These are phyloP conservation scores for Enteromius radiatus DNA, from an alignment of 2,797 vertebrate species.

Conservation along the genomic window DNA sequence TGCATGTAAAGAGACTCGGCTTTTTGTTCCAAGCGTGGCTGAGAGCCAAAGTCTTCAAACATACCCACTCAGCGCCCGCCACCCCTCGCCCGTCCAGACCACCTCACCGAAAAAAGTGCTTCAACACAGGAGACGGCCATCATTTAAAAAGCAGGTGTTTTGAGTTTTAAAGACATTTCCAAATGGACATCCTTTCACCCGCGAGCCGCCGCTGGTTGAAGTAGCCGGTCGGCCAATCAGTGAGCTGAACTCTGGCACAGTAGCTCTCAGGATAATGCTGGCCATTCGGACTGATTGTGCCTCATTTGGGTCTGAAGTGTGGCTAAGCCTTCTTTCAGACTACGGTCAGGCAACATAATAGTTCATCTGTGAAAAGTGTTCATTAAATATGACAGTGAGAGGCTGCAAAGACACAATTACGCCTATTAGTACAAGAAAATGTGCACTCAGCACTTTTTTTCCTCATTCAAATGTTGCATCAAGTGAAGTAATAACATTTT, in stretches of 20 bases:
- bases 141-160: conserved; percentile 85
- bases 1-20: conserved; percentile 84
- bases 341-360: conserved; percentile 56
- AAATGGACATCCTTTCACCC: conserved; percentile 80
- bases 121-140: conserved; percentile 70
- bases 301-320: conserved; percentile 59
- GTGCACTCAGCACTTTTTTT: background rate
- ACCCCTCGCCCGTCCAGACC: conserved; percentile 55
- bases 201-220: conserved; percentile 72
- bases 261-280: conserved; percentile 75
- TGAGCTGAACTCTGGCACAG: conserved; percentile 76
- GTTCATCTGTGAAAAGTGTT: conserved; percentile 53
- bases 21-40: conserved; percentile 81
- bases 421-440: conserved; percentile 10
- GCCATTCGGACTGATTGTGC: conserved; percentile 80
- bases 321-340: conserved; percentile 52
- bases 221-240: conserved; percentile 80
- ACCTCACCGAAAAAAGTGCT: conserved; percentile 51
- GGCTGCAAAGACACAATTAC: conserved; percentile 24
- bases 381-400: conserved; percentile 61
- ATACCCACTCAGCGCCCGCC: conserved; percentile 65
- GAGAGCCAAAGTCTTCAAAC: conserved; percentile 80
- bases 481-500: background rate
- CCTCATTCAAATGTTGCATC: background rate
- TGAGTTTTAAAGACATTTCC: conserved; percentile 77